These are phyloP conservation scores for Phoxinus phoxinus DNA, from an alignment of 2,113 vertebrate genomes.

Conservation along the genomic window DNA sequence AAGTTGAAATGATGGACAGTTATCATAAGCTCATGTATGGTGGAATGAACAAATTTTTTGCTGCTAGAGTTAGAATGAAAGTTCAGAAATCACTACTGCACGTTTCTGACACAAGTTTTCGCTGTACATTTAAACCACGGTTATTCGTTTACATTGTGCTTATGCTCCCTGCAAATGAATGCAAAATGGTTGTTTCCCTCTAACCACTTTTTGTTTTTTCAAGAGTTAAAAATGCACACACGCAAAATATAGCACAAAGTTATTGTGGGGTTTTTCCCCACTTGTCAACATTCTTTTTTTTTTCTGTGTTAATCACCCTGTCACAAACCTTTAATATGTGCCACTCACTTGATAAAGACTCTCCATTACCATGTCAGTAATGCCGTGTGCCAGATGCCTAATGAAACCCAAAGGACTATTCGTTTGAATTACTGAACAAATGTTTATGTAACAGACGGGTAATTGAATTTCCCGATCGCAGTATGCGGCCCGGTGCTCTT, in stretches of 20 bases:
- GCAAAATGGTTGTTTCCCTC: not conserved
- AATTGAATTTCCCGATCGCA: slow-evolving; percentile 19
- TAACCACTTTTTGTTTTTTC: not conserved
- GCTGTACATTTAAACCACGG: not conserved
- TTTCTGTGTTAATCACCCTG: not conserved
- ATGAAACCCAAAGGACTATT: slow-evolving; percentile 31
- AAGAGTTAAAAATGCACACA: not conserved
- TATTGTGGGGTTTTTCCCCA: not conserved
- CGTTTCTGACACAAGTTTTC: slow-evolving; percentile 19
- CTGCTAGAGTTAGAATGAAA: slow-evolving; percentile 19
- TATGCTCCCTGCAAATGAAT: slow-evolving; percentile 12
- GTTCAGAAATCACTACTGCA: slow-evolving; percentile 4
- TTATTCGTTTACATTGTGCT: slow-evolving; percentile 8
- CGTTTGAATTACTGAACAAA: slow-evolving; percentile 47
- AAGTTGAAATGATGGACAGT: not conserved
- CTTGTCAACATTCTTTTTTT: not conserved
- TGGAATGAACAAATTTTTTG: not conserved
- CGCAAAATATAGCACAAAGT: slow-evolving; percentile 1
- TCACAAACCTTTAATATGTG: slow-evolving; percentile 25
- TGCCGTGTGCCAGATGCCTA: slow-evolving; percentile 25
- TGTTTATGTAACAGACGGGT: slow-evolving; percentile 28
- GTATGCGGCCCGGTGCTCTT: not conserved
- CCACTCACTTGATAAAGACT: not conserved
- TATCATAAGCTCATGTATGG: not conserved
- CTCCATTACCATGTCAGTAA: slow-evolving; percentile 20